These are phyloP conservation scores for Ostrea edulis DNA, from an alignment of 1,140 invertebrate species.

Conservation along the genomic window DNA sequence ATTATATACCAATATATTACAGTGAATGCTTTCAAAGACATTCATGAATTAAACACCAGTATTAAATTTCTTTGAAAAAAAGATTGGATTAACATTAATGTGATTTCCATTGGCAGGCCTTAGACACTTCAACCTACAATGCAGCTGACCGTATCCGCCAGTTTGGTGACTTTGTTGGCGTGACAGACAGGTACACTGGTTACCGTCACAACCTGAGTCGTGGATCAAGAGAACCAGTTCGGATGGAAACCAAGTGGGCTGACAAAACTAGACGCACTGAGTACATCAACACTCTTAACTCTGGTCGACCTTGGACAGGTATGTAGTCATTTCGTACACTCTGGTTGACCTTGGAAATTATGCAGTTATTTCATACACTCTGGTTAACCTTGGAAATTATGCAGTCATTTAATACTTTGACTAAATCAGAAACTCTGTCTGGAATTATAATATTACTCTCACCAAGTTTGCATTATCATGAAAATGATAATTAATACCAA, in stretches of 20 bases:
- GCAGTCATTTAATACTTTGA: too few relatives aligned
- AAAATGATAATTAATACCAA: too few relatives aligned
- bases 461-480: too few relatives aligned
- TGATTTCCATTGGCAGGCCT: slow-evolving; percentile 57
- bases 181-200: slow-evolving; percentile 77
- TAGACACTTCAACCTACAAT: slow-evolving; percentile 67
- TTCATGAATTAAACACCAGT: too few relatives aligned
- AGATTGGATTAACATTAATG: too few relatives aligned
- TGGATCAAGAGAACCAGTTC: slow-evolving; percentile 69
- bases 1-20: too few relatives aligned
- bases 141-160: slow-evolving; percentile 70
- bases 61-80: too few relatives aligned
- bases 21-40: too few relatives aligned
- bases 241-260: slow-evolving; percentile 69
- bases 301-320: slow-evolving; percentile 43
- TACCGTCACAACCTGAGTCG: slow-evolving; percentile 75
- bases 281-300: slow-evolving; percentile 60
- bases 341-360: neutral
- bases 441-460: too few relatives aligned
- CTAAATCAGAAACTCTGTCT: too few relatives aligned
- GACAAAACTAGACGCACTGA: slow-evolving; percentile 57
- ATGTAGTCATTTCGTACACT: neutral
- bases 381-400: too few relatives aligned
- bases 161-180: slow-evolving; percentile 76
- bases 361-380: too few relatives aligned